Conservation (phyloP, 2,888 invertebrate genomes). For the Agrilus cyanescens region DNA sequence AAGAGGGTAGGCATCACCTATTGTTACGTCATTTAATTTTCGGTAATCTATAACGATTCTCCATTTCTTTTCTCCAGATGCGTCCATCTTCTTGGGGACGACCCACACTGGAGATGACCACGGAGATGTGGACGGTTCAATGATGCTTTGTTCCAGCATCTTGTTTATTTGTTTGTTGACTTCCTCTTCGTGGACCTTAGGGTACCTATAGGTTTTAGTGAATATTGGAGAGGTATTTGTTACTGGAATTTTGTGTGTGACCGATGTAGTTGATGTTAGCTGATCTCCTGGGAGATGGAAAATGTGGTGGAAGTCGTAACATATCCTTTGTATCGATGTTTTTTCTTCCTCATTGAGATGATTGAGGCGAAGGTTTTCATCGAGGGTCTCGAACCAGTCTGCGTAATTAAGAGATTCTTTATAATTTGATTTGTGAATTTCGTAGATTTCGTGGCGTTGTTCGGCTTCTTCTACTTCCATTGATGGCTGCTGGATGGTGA, state of each 20-base stretch:
- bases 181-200: conserved; percentile 22
- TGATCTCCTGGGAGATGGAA: conserved; percentile 13
- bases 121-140: conserved; percentile 16
- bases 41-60: conserved; percentile 27
- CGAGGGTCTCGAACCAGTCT: no score
- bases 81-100: conserved; percentile 20
- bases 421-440: no score
- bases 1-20: conserved; percentile 22
- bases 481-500: no score
- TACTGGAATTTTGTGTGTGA: conserved; percentile 25
- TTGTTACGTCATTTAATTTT: conserved; percentile 24
- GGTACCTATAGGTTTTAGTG: conserved; percentile 26
- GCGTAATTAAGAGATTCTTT: no score
- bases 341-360: conserved; percentile 11
- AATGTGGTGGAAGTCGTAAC: conserved; percentile 7
- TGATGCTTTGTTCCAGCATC: conserved; percentile 22
- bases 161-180: conserved; percentile 24
- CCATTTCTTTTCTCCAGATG: conserved; percentile 17
- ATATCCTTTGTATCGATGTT: conserved; percentile 3
- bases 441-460: no score
- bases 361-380: not conserved
- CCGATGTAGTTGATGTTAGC: conserved; percentile 13
- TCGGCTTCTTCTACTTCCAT: no score
- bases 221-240: conserved; percentile 20
- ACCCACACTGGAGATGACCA: conserved; percentile 17